Percentiles rank a stretch among this genome's conserved stretches.
Evolutionary conservation across 1,140 invertebrate species (phyloP).

Genomic region (Venturia canescens): DNA sequence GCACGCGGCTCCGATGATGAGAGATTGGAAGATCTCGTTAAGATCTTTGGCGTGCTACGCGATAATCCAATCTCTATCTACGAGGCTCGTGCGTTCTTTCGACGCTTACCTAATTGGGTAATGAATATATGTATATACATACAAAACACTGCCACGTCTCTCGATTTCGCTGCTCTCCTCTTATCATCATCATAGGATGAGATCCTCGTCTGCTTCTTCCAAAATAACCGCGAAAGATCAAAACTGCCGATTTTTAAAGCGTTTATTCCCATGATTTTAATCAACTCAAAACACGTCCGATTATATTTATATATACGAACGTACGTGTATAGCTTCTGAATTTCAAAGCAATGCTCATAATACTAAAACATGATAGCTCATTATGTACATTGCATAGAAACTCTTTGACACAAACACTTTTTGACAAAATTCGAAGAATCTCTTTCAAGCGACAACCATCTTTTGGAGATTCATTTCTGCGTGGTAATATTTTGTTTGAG

Average conservation of each 20-base stretch:
- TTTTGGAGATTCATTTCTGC: too few relatives aligned
- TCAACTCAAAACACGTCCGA: slow-evolving; percentile 8
- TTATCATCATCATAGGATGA: not conserved
- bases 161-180: not conserved
- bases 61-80: slow-evolving; percentile 44
- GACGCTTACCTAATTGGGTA: slow-evolving; percentile 65
- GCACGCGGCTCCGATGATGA: not conserved
- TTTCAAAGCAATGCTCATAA: not conserved
- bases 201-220: not conserved
- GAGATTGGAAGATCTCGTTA: slow-evolving; percentile 42
- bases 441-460: too few relatives aligned
- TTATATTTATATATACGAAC: not conserved
- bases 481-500: too few relatives aligned
- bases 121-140: slow-evolving; percentile 53
- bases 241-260: slow-evolving; percentile 3
- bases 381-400: not conserved
- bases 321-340: not conserved
- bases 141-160: not conserved
- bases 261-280: slow-evolving; percentile 37
- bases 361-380: not conserved
- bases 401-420: too few relatives aligned
- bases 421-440: too few relatives aligned
- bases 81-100: slow-evolving; percentile 38
- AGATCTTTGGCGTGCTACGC: slow-evolving; percentile 42
- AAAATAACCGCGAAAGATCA: slow-evolving; percentile 28